Percentiles rank a stretch among this genome's conserved stretches.
Evolutionary conservation across 2,888 invertebrate genomes (phyloP).

Genomic region (Eretmocerus hayati): DNA sequence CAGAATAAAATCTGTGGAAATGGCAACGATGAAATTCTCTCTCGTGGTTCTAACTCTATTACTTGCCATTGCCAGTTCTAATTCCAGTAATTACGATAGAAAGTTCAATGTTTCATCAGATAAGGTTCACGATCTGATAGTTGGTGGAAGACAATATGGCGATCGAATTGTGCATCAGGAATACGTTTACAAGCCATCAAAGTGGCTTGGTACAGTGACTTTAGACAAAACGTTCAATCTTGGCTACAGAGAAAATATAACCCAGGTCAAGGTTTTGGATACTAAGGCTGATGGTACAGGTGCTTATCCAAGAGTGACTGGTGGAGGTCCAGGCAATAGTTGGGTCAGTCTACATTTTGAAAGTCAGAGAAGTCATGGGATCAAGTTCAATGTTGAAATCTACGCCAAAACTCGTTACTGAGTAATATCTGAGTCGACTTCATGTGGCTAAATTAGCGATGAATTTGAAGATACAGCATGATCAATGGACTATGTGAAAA

Average conservation of each 20-base stretch:
- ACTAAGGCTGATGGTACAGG: background rate
- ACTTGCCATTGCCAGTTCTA: no score
- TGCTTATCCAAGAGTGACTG: background rate
- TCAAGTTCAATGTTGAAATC: background rate
- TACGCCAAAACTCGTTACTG: background rate
- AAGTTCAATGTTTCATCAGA: no score
- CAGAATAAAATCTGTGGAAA: no score
- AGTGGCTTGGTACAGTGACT: background rate
- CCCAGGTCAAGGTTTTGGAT: constrained; percentile 3
- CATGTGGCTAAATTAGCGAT: no score
- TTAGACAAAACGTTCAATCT: background rate
- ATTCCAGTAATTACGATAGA: no score
- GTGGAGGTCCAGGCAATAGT: background rate
- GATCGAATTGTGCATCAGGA: background rate
- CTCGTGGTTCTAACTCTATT: no score
- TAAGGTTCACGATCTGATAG: background rate
- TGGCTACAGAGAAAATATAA: background rate
- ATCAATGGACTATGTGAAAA: no score
- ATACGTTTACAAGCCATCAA: background rate
- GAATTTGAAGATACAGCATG: no score
- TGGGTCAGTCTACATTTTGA: background rate
- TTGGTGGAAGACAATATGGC: background rate
- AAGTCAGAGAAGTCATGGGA: constrained; percentile 1
- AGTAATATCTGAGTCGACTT: no score
- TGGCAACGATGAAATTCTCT: no score